Percentiles rank a stretch among this genome's conserved stretches.
Conservation (phyloP, 1,140 invertebrate species). For the Dryas iulia region DNA sequence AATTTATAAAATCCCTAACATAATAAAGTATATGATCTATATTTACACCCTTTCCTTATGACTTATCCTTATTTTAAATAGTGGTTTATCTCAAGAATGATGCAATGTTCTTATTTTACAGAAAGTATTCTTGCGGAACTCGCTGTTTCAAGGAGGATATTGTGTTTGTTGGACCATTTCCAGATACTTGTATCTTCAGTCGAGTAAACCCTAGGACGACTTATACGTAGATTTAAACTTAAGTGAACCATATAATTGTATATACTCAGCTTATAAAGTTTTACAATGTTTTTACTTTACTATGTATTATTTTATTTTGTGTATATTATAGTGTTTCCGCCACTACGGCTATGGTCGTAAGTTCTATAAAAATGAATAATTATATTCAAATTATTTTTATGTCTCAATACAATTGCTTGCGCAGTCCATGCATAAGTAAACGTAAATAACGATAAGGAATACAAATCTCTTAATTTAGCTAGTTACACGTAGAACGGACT, state of each 20-base stretch:
- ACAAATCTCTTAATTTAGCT: too few species aligned
- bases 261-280: not conserved
- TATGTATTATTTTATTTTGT: not conserved
- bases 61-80: not conserved
- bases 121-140: not conserved
- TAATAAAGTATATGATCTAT: too few species aligned
- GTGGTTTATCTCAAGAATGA: not conserved
- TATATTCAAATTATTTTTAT: too few species aligned
- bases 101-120: not conserved
- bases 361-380: too few species aligned
- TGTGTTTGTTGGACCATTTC: conserved; percentile 9
- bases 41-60: too few species aligned
- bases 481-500: too few species aligned
- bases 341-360: too few species aligned
- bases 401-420: too few species aligned
- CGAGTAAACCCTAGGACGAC: not conserved
- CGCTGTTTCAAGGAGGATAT: conserved; percentile 1
- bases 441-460: too few species aligned
- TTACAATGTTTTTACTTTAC: not conserved
- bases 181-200: conserved; percentile 2
- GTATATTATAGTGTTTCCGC: not conserved
- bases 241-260: not conserved
- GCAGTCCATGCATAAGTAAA: too few species aligned
- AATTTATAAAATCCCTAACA: too few species aligned
- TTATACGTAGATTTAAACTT: not conserved